These are phyloP conservation scores for Myiopsitta monachus DNA, from an alignment of 2,113 vertebrate species.

Conservation along the genomic window DNA sequence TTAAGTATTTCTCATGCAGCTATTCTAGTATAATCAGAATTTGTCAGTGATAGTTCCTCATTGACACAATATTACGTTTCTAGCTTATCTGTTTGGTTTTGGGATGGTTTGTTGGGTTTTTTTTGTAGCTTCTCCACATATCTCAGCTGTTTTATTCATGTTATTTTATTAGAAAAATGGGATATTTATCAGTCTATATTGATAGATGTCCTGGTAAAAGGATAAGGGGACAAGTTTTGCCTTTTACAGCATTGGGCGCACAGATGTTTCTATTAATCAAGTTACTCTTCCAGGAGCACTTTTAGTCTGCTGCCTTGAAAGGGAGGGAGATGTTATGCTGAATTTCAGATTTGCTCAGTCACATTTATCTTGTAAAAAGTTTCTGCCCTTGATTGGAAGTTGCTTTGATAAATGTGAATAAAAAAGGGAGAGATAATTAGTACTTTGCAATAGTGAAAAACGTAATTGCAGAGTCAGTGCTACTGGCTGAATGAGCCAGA, in stretches of 20 bases:
- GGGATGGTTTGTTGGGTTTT: background rate
- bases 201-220: background rate
- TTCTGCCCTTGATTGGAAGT: background rate
- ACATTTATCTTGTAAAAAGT: background rate
- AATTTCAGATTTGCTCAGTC: background rate
- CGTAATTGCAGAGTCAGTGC: slow-evolving; percentile 16
- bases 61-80: background rate
- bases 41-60: background rate
- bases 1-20: background rate
- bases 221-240: background rate
- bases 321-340: background rate
- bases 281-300: background rate
- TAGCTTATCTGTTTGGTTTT: background rate
- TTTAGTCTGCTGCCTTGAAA: background rate
- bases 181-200: background rate
- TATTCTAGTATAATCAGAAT: background rate
- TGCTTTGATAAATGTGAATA: slow-evolving; percentile 2
- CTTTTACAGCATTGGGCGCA: background rate
- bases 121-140: background rate
- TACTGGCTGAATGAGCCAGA: slow-evolving; percentile 15
- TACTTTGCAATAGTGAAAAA: background rate
- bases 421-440: slow-evolving; percentile 12
- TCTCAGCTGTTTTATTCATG: background rate
- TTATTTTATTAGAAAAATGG: background rate
- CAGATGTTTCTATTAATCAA: slow-evolving; percentile 12